Conservation (phyloP, 2,888 invertebrate genomes). For the Drosophila imparisetae region DNA sequence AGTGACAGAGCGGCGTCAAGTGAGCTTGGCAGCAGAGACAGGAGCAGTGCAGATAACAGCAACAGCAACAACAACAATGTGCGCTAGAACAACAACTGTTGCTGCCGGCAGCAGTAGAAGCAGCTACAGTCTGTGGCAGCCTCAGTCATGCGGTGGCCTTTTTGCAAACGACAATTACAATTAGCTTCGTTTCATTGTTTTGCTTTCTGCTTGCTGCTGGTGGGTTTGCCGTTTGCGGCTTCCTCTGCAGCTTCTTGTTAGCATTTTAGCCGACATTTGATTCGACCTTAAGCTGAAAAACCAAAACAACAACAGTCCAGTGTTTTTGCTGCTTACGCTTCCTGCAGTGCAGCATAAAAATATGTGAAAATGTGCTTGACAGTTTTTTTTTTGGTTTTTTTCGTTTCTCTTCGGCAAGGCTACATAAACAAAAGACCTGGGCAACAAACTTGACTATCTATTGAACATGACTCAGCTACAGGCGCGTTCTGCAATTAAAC, state of each 20-base stretch:
- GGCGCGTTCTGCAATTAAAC: conserved; percentile 56
- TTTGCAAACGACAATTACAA: conserved; percentile 77
- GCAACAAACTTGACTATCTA: conserved; percentile 36
- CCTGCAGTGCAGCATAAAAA: conserved; percentile 15
- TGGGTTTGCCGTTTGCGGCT: conserved; percentile 46
- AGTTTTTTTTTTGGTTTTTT: conserved; percentile 2
- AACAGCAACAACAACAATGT: conserved; percentile 37
- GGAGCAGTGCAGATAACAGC: conserved; percentile 61
- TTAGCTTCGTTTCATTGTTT: conserved; percentile 75
- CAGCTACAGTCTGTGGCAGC: conserved; percentile 44
- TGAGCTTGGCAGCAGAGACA: conserved; percentile 54
- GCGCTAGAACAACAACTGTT: conserved; percentile 21
- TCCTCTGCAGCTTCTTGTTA: conserved; percentile 77
- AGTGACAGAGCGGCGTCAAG: conserved; percentile 72
- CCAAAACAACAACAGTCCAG: conserved; percentile 26
- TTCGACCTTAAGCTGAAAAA: conserved; percentile 65
- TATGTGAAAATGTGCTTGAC: conserved; percentile 8
- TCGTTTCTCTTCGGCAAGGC: conserved; percentile 9
- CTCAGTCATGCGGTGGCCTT: conserved; percentile 60
- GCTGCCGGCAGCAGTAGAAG: conserved; percentile 15
- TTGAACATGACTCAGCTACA: conserved; percentile 44
- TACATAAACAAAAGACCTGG: conserved; percentile 37
- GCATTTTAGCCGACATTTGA: conserved; percentile 76
- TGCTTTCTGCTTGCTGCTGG: conserved; percentile 43
- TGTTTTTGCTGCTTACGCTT: conserved; percentile 24